Conservation (phyloP, 2,797 vertebrate genomes). For the Melanogrammus aeglefinus region DNA sequence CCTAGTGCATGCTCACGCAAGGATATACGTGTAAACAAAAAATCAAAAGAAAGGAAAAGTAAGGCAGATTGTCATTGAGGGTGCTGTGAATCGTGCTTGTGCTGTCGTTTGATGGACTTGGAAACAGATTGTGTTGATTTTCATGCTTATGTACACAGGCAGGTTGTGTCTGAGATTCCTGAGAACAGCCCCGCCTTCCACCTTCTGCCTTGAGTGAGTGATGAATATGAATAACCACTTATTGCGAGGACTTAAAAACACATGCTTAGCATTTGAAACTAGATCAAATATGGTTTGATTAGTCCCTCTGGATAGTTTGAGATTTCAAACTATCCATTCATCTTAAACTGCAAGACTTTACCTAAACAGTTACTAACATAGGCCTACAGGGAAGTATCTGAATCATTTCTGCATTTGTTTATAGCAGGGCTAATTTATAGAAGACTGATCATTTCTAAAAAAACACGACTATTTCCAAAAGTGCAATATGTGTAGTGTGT, state of each 20-base stretch:
- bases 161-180: too few relatives aligned
- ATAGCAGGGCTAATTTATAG: too few relatives aligned
- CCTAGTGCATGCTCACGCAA: background rate
- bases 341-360: background rate
- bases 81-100: too few relatives aligned
- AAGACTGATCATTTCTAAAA: too few relatives aligned
- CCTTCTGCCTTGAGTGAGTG: conserved; percentile 53
- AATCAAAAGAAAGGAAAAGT: background rate
- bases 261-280: conserved; percentile 46
- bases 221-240: conserved; percentile 44
- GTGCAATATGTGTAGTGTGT: too few relatives aligned
- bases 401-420: too few relatives aligned
- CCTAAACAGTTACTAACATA: too few relatives aligned
- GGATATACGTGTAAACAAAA: background rate
- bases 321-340: background rate
- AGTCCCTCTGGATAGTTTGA: too few relatives aligned
- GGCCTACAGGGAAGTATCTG: too few relatives aligned
- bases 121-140: conserved; percentile 66
- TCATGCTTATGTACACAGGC: conserved; percentile 59
- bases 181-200: conserved; percentile 15
- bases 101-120: conserved; percentile 37
- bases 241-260: conserved; percentile 48
- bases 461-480: too few relatives aligned
- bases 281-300: conserved; percentile 40
- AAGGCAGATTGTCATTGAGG: background rate